Conservation (phyloP, 30 jellyfish, hydroid and myxozoan genomes). For the Hydractinia symbiolongicarpus region DNA sequence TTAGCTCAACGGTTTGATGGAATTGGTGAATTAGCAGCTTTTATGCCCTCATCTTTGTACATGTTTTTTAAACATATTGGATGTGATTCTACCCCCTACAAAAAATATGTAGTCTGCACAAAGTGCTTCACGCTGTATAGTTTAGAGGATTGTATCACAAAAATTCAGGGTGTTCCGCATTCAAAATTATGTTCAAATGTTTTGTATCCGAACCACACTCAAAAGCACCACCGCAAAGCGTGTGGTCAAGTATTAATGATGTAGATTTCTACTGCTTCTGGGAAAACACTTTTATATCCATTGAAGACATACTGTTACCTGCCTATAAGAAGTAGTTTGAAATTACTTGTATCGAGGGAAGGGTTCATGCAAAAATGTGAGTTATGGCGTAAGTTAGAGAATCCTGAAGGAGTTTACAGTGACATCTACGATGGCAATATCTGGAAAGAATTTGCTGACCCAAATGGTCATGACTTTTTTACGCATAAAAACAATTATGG, state of each 20-base stretch:
- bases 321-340: neutral
- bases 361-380: conserved; percentile 3
- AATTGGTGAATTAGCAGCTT: neutral
- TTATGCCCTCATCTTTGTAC: conserved; percentile 7
- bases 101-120: neutral
- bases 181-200: neutral
- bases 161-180: conserved; percentile 3
- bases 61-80: neutral
- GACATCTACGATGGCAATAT: neutral
- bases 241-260: neutral
- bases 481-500: neutral
- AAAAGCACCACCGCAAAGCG: conserved; percentile 2
- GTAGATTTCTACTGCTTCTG: neutral
- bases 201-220: conserved; percentile 4
- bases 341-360: neutral
- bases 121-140: neutral
- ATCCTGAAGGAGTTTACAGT: neutral
- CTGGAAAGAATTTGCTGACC: conserved; percentile 3
- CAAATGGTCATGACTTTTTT: no score
- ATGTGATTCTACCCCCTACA: neutral
- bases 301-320: conserved; percentile 5
- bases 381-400: conserved; percentile 6
- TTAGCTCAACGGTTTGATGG: neutral
- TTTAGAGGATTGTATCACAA: neutral
- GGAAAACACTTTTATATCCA: neutral